A percentile compares a stretch with the other conserved stretches of the same genome.
Evolutionary conservation across 2,888 invertebrate species (phyloP).

Genomic region (Clitarchus hookeri): DNA sequence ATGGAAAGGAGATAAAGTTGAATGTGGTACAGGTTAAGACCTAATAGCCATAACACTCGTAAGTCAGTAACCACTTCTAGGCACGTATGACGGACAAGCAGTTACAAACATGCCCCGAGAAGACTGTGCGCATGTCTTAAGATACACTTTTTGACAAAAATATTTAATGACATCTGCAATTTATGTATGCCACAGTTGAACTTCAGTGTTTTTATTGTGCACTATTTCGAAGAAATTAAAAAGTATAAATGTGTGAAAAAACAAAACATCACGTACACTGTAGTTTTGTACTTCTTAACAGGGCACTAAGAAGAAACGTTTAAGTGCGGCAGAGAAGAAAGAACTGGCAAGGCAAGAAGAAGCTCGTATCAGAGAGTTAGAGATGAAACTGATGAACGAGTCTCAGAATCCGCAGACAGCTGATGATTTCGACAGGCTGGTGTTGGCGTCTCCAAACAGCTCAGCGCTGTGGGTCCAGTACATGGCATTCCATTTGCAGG

Average conservation of each 20-base stretch:
- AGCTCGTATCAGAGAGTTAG: conserved; percentile 66
- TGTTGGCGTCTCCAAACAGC: conserved; percentile 78
- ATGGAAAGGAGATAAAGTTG: too few relatives aligned
- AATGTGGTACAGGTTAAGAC: too few relatives aligned
- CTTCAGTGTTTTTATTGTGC: too few relatives aligned
- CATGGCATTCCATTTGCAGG: conserved; percentile 85
- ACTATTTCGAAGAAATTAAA: too few relatives aligned
- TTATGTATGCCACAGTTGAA: too few relatives aligned
- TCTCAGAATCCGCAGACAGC: conserved; percentile 70
- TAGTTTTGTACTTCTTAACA: background rate
- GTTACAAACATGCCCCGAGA: too few relatives aligned
- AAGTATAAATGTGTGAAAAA: background rate
- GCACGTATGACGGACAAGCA: too few relatives aligned
- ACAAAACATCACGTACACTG: background rate
- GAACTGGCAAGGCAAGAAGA: conserved; percentile 70
- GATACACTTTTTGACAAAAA: too few relatives aligned
- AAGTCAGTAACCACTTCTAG: too few relatives aligned
- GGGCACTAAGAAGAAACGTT: conserved; percentile 59
- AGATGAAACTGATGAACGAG: conserved; percentile 69
- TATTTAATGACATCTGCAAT: too few relatives aligned
- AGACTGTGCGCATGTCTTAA: too few relatives aligned
- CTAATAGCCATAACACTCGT: too few relatives aligned
- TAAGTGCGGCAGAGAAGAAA: conserved; percentile 67
- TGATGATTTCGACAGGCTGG: conserved; percentile 84
- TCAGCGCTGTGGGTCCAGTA: conserved; percentile 89